Evolutionary conservation across 2,113 vertebrate genomes (phyloP).

Genomic region (Mesitornis unicolor): DNA sequence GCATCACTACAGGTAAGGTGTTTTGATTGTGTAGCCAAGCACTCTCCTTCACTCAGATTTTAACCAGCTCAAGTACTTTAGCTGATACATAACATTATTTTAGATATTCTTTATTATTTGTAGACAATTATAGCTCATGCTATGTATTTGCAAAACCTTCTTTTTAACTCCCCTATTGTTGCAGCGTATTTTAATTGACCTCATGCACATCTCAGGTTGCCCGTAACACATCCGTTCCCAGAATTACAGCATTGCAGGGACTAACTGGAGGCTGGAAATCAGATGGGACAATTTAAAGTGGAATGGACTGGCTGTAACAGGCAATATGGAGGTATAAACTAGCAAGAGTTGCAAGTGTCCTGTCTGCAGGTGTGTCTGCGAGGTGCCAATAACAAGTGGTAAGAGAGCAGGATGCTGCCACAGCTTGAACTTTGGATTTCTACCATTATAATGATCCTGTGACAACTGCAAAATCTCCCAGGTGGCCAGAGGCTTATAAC

Average conservation of each 20-base stretch:
- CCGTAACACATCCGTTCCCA: background rate
- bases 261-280: background rate
- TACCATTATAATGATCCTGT: background rate
- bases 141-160: background rate
- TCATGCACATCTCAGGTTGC: background rate
- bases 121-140: background rate
- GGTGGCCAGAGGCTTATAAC: background rate
- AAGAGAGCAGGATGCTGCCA: background rate
- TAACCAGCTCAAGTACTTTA: background rate
- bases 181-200: background rate
- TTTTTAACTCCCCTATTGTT: background rate
- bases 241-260: background rate
- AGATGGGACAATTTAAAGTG: background rate
- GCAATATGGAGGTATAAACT: accelerated
- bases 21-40: constrained; percentile 7
- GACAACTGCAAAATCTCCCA: background rate
- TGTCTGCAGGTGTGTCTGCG: accelerated
- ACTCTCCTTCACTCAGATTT: background rate
- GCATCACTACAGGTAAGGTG: background rate
- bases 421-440: background rate
- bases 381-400: background rate
- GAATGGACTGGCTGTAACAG: background rate
- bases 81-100: background rate
- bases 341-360: background rate
- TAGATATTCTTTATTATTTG: background rate